phyloP scores from a whole-genome alignment of 23 tunicate genomes.

The Diplosoma virens region DNA sequence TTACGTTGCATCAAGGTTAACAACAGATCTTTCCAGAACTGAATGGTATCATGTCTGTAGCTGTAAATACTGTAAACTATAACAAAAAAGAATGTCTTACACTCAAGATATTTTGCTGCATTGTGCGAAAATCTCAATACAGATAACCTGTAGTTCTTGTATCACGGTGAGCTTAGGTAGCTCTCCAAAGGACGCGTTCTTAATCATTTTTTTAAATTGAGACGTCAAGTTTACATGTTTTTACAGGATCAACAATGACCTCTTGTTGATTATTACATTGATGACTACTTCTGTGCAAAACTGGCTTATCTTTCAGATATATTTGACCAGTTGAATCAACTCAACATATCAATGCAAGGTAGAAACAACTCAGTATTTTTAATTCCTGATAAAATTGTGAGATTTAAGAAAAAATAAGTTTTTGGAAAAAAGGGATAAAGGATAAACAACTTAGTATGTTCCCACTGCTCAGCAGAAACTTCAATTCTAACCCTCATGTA shows the following conservation, averaged over 20 bases:
- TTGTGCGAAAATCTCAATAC: slow-evolving; percentile 39
- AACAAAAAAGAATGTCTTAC: slow-evolving; percentile 57
- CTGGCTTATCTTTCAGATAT: slow-evolving; percentile 55
- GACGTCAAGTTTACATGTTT: slow-evolving; percentile 52
- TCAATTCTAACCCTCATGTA: too few relatives aligned
- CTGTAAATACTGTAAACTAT: slow-evolving; percentile 52
- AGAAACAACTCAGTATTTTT: too few relatives aligned
- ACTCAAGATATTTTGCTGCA: slow-evolving; percentile 44
- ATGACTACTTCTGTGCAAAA: slow-evolving; percentile 51
- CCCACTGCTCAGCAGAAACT: slow-evolving; percentile 6
- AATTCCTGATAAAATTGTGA: too few relatives aligned
- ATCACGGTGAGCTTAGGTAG: slow-evolving; percentile 52
- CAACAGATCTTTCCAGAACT: slow-evolving; percentile 59
- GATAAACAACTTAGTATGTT: slow-evolving; percentile 39
- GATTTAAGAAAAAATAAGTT: slow-evolving; percentile 27
- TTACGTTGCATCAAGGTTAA: too few relatives aligned
- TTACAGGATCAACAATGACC: slow-evolving; percentile 36
- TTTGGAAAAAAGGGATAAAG: slow-evolving; percentile 29
- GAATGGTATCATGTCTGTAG: slow-evolving; percentile 41
- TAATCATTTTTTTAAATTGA: slow-evolving; percentile 57
- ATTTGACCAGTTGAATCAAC: slow-evolving; percentile 39
- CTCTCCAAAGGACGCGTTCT: slow-evolving; percentile 51
- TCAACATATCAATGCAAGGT: slow-evolving; percentile 60
- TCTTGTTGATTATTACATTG: slow-evolving; percentile 44
- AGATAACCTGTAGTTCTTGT: slow-evolving; percentile 46